Percentiles rank a stretch among this genome's conserved stretches.
These are phyloP conservation scores for Berghia stephanieae DNA, from an alignment of 1,140 invertebrate genomes.

Conservation along the genomic window DNA sequence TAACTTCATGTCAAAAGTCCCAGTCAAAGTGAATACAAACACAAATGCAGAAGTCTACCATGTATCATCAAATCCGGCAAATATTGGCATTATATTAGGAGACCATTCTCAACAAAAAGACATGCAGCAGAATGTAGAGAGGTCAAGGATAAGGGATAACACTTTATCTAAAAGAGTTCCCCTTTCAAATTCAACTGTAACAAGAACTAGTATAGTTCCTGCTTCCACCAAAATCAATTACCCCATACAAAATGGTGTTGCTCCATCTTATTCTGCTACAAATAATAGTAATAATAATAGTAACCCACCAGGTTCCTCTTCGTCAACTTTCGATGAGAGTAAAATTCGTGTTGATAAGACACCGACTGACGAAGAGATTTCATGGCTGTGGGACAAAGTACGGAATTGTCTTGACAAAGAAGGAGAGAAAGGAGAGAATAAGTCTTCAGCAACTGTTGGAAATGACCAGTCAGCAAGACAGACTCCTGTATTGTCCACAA, in stretches of 20 bases:
- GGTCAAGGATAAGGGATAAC: not conserved
- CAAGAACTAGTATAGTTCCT: conserved; percentile 32
- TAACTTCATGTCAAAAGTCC: conserved; percentile 55
- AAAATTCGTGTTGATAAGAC: conserved; percentile 59
- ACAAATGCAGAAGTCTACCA: conserved; percentile 37
- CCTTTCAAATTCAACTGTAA: conserved; percentile 10
- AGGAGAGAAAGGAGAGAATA: conserved; percentile 22
- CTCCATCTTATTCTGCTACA: conserved; percentile 15
- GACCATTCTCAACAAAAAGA: not conserved
- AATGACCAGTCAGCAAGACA: conserved; percentile 34
- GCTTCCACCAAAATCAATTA: conserved; percentile 38
- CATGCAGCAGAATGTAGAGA: not conserved
- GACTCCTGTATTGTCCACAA: conserved; percentile 48
- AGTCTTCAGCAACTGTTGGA: conserved; percentile 11
- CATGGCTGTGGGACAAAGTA: conserved; percentile 64
- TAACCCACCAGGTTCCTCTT: no score
- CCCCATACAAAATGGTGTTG: conserved; percentile 31
- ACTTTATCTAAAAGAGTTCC: not conserved
- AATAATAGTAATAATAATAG: conserved; percentile 26
- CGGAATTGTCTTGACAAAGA: conserved; percentile 53
- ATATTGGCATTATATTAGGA: not conserved
- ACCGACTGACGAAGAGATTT: conserved; percentile 65
- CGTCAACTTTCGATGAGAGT: conserved; percentile 51
- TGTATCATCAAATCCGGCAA: conserved; percentile 15
- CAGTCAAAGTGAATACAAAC: conserved; percentile 28